Percentiles rank a stretch among this genome's conserved stretches.
These are phyloP conservation scores for Globia sparganii DNA, from an alignment of 2,888 invertebrate species.

Conservation along the genomic window DNA sequence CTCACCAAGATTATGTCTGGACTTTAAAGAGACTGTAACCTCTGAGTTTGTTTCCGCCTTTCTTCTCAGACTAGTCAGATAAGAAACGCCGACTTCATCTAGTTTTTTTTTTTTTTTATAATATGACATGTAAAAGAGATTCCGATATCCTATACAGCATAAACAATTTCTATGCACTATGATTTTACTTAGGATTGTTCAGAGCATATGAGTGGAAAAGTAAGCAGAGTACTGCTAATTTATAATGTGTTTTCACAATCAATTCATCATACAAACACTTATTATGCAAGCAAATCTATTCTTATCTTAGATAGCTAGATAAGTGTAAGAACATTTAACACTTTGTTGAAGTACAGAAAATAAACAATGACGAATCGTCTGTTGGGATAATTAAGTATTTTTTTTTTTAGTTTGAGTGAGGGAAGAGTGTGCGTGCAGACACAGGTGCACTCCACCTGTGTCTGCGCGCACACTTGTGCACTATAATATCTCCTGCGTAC, in stretches of 20 bases:
- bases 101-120: background rate
- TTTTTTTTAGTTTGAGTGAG: too few relatives aligned
- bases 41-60: too few relatives aligned
- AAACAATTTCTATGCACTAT: background rate
- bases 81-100: too few relatives aligned
- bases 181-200: background rate
- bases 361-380: slow-evolving; percentile 36
- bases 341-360: slow-evolving; percentile 33
- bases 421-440: too few relatives aligned
- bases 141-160: background rate
- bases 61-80: too few relatives aligned
- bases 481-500: too few relatives aligned
- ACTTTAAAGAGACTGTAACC: too few relatives aligned
- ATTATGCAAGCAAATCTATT: slow-evolving; percentile 46
- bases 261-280: slow-evolving; percentile 19
- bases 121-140: background rate
- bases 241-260: slow-evolving; percentile 19
- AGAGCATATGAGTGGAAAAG: slow-evolving; percentile 8
- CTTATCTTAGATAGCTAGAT: slow-evolving; percentile 32
- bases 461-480: too few relatives aligned
- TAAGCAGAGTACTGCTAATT: slow-evolving; percentile 18
- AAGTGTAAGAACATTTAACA: slow-evolving; percentile 31
- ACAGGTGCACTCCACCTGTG: too few relatives aligned
- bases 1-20: too few relatives aligned
- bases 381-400: background rate